phyloP scores from a whole-genome alignment of 2,113 vertebrate genomes.

The Prinia subflava region DNA sequence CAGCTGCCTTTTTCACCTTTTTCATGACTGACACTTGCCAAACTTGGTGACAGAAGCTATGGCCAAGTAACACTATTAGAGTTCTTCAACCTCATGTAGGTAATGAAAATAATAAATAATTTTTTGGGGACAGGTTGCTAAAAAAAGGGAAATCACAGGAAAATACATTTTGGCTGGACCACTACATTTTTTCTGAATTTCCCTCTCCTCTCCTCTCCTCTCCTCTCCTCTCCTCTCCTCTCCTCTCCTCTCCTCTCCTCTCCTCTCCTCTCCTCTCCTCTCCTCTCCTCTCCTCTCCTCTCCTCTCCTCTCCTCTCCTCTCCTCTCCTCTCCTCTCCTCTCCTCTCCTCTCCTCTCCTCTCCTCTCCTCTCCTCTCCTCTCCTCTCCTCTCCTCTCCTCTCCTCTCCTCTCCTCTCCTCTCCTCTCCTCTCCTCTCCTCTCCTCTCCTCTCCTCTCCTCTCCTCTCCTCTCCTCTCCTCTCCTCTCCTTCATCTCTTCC shows the following conservation, averaged over 20 bases:
- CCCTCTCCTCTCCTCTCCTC: not conserved
- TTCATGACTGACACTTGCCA: not conserved
- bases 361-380: not conserved
- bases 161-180: not conserved
- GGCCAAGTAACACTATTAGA: not conserved
- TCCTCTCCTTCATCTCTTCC: not conserved
- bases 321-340: not conserved
- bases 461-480: not conserved
- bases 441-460: not conserved
- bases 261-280: not conserved
- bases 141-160: not conserved
- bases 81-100: not conserved
- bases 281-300: no score
- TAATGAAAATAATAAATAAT: not conserved
- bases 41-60: not conserved
- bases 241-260: not conserved
- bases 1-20: not conserved
- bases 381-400: not conserved
- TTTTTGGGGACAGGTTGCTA: rapidly evolving
- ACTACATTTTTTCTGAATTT: not conserved
- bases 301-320: not conserved
- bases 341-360: no score
- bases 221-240: no score
- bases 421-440: not conserved
- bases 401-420: not conserved